Base-by-base conservation (phyloP, 2,113 vertebrate genomes). In the Regulus satrapa region DNA sequence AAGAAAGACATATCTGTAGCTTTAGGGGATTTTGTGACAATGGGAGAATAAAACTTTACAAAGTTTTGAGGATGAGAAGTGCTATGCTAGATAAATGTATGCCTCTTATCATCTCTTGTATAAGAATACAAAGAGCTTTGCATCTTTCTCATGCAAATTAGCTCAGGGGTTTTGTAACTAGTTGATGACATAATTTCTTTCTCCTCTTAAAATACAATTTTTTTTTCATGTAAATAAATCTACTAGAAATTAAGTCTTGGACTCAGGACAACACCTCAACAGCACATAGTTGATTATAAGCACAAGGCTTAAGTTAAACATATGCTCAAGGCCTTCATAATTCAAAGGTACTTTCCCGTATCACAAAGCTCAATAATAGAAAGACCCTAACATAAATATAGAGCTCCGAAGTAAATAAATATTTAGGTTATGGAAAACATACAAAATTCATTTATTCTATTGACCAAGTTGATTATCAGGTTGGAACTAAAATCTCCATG, bases 91-190 rank as follows among this genome's bases (percentile, higher is more conserved):
- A 83, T 77, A 84, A 86, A 89, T 49, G 52, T n/a, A 67, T 38
- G 45, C 36, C 48, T 86, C 36, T 82, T 88, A 56, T 32, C 28
- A 29, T 48, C 55, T 77, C 72, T 64, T 40, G 8, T 48, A 2
- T 18, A 80, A 88, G 51, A 96, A 85, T 62, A 73, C 32, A 88
- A 46, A 76, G 43, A 63, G 52, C 40, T 25, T 88, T 9, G 4
- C 40, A 67, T 62, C 56, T 80, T 92, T 95, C 43, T 84, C 32
- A 95, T 94, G 76, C 77, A 95, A 94, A 96, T 92, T 48, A 92
- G 55, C 36, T 92, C 34, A 75, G 73, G 41, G 76, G 5, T 91
- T 96, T 89, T 74, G 40, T 79, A 95, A 75, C 64, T 84, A 64
- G 48, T 24, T 63, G 48, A 67, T 93, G 61, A 81, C 48, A 91